A percentile compares a stretch with the other conserved stretches of the same genome.
These are phyloP conservation scores for Ruditapes philippinarum DNA, from an alignment of 1,140 invertebrate species.

Conservation along the genomic window DNA sequence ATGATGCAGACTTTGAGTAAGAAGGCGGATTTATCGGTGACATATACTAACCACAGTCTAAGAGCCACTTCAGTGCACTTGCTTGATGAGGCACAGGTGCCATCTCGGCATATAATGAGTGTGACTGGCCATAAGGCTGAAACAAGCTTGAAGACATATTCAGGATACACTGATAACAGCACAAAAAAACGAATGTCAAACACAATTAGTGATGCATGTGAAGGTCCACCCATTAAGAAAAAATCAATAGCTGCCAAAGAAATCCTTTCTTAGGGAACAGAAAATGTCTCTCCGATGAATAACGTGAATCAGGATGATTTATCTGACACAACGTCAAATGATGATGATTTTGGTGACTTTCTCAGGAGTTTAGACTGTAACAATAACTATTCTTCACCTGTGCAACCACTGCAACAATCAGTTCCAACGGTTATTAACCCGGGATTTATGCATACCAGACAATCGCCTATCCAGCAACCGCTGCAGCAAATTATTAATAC, in stretches of 20 bases:
- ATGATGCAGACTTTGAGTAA: not conserved
- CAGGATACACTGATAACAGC: slow-evolving; percentile 35
- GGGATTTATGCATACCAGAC: no score
- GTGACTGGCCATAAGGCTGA: slow-evolving; percentile 46
- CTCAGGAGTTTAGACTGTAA: no score
- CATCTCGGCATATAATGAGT: slow-evolving; percentile 43
- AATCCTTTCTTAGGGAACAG: no score
- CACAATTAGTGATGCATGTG: not conserved
- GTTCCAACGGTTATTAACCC: no score
- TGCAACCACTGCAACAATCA: no score
- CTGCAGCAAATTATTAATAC: no score
- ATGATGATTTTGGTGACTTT: no score
- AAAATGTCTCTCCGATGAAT: no score
- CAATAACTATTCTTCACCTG: no score
- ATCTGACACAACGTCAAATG: no score
- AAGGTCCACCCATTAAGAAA: not conserved
- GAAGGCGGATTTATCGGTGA: not conserved
- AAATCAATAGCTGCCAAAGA: not conserved
- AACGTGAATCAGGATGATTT: no score
- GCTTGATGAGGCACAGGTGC: slow-evolving; percentile 7
- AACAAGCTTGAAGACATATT: slow-evolving; percentile 44
- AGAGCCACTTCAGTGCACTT: not conserved
- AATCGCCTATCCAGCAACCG: no score
- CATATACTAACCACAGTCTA: slow-evolving; percentile 34
- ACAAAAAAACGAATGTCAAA: slow-evolving; percentile 42